Percentiles rank a stretch among this genome's conserved stretches.
Conservation (phyloP, 2,888 invertebrate species). For the Nemapogon koenigi region DNA sequence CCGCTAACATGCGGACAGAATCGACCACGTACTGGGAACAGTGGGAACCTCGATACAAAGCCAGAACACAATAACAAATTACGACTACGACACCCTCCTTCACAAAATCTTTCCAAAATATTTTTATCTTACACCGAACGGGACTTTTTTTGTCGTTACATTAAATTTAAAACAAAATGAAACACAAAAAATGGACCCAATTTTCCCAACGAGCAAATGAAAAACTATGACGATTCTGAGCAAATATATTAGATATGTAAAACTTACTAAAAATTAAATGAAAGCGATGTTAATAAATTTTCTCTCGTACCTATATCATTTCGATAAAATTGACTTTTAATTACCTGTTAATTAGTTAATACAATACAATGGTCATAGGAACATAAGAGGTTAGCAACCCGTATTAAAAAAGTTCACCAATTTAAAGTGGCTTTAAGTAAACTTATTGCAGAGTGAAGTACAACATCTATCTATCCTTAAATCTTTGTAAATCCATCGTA, state of each 20-base stretch:
- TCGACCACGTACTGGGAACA: no score
- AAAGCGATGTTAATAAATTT: neutral
- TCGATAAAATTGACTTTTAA: slow-evolving; percentile 57
- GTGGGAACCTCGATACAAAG: no score
- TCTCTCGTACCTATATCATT: slow-evolving; percentile 56
- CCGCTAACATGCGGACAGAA: slow-evolving; percentile 1
- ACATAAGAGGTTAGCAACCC: slow-evolving; percentile 60
- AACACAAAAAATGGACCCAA: slow-evolving; percentile 2
- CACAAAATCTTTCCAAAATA: no score
- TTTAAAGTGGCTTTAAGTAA: slow-evolving; percentile 47
- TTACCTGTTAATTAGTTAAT: slow-evolving; percentile 16
- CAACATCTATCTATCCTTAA: no score
- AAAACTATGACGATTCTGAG: slow-evolving; percentile 7
- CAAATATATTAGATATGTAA: slow-evolving; percentile 7
- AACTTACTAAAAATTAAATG: slow-evolving; percentile 1
- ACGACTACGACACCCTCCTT: no score
- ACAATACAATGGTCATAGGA: slow-evolving; percentile 54
- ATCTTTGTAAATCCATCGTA: no score
- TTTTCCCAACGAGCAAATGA: slow-evolving; percentile 2
- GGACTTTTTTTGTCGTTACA: slow-evolving; percentile 7
- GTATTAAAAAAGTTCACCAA: slow-evolving; percentile 42
- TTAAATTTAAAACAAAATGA: neutral
- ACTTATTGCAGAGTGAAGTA: slow-evolving; percentile 41
- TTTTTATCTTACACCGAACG: no score
- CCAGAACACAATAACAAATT: no score